Percentiles rank a stretch among this genome's conserved stretches.
phyloP scores from a whole-genome alignment of 1,140 invertebrate genomes.

The Pseudomyrmex gracilis region DNA sequence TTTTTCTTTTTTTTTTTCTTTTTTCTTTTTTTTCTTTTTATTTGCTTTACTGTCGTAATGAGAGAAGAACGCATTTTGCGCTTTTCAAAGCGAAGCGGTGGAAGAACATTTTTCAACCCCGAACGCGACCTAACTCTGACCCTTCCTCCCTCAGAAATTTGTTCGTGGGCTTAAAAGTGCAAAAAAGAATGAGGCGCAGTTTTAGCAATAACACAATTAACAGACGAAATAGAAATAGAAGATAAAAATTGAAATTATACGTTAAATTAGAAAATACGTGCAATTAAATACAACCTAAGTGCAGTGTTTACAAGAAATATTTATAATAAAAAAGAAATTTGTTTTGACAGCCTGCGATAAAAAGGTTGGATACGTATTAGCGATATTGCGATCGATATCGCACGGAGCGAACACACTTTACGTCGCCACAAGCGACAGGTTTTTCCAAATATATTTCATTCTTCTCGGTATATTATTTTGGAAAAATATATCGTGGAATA shows the following conservation, averaged over 20 bases:
- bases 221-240: not conserved
- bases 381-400: not conserved
- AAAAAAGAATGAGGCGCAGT: too few relatives aligned
- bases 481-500: conserved; percentile 22
- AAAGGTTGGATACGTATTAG: conserved; percentile 11
- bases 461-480: conserved; percentile 18
- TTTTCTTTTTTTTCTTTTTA: too few relatives aligned
- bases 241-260: not conserved
- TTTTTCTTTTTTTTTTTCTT: not conserved
- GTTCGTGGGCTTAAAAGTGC: too few relatives aligned
- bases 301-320: not conserved
- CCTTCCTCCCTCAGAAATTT: too few relatives aligned
- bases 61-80: too few relatives aligned
- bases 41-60: too few relatives aligned
- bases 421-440: not conserved
- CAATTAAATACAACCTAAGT: not conserved
- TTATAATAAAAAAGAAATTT: not conserved
- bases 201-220: not conserved
- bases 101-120: too few relatives aligned
- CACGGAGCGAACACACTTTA: conserved; percentile 3
- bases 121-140: too few relatives aligned
- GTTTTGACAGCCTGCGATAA: not conserved
- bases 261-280: too few relatives aligned
- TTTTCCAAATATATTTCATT: conserved; percentile 30
- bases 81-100: too few relatives aligned